These are phyloP conservation scores for Hylaea fasciaria DNA, from an alignment of 2,888 invertebrate species.

Conservation along the genomic window DNA sequence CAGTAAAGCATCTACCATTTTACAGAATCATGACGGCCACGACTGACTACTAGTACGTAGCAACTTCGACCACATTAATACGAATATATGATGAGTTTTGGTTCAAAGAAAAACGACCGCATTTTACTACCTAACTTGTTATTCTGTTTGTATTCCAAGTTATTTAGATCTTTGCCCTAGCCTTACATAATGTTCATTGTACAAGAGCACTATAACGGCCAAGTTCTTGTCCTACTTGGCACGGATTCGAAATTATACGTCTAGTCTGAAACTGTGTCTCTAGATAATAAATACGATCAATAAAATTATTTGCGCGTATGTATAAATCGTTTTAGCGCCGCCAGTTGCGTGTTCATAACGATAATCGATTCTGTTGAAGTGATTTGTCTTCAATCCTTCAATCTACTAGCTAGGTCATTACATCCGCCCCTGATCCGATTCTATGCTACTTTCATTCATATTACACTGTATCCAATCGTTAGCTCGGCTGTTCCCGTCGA, in stretches of 20 bases:
- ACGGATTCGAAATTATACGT: slow-evolving; percentile 29
- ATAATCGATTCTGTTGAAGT: slow-evolving; percentile 20
- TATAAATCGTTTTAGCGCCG: slow-evolving; percentile 4
- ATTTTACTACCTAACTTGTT: slow-evolving; percentile 25
- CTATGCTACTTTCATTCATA: slow-evolving; percentile 11
- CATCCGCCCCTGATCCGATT: slow-evolving; percentile 32
- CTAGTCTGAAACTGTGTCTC: background rate
- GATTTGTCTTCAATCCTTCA: slow-evolving; percentile 22
- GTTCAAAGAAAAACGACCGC: slow-evolving; percentile 3
- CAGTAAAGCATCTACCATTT: too few species aligned
- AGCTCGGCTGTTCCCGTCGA: slow-evolving; percentile 16
- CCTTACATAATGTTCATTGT: slow-evolving; percentile 35
- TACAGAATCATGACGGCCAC: too few species aligned
- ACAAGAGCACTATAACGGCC: slow-evolving; percentile 23
- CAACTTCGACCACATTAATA: too few species aligned
- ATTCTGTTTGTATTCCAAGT: slow-evolving; percentile 2
- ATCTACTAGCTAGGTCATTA: slow-evolving; percentile 30
- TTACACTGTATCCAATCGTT: slow-evolving; percentile 19
- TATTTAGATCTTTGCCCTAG: slow-evolving; percentile 36
- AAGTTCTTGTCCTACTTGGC: slow-evolving; percentile 40
- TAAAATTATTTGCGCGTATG: slow-evolving; percentile 17
- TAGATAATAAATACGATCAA: slow-evolving; percentile 5
- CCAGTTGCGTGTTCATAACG: slow-evolving; percentile 12
- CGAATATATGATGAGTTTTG: slow-evolving; percentile 11
- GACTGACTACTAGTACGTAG: too few species aligned